Conservation (phyloP, 2,113 vertebrate species). For the Heptranchias perlo region DNA sequence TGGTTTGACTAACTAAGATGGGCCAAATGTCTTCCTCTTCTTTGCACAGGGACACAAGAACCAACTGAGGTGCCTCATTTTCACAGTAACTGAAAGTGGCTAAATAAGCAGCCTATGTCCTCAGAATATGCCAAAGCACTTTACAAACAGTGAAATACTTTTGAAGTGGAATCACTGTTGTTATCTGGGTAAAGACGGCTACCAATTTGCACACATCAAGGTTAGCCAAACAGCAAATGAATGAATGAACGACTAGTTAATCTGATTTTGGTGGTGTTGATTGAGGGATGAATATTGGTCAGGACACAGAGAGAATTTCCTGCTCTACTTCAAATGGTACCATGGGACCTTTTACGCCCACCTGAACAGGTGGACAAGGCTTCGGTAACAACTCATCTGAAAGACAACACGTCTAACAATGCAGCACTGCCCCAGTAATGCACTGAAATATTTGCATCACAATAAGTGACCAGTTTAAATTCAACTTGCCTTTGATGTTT, state of each 20-base stretch:
- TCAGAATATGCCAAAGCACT: neutral
- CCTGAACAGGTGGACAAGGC: too few species aligned
- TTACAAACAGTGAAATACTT: neutral
- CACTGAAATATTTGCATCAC: neutral
- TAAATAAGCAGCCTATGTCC: neutral
- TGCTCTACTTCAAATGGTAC: neutral
- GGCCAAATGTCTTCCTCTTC: neutral
- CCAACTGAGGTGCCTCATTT: neutral
- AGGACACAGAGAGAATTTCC: neutral
- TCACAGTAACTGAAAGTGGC: neutral
- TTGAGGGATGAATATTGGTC: neutral
- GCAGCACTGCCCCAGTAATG: neutral
- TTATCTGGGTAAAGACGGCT: neutral
- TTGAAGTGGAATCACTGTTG: neutral
- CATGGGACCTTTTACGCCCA: neutral
- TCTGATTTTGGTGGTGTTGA: neutral
- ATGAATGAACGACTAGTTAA: neutral
- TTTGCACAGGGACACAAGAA: neutral
- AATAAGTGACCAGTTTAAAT: neutral
- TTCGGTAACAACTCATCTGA: neutral
- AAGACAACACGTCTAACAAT: neutral
- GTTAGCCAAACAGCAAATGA: neutral
- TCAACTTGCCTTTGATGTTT: neutral
- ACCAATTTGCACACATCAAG: neutral
- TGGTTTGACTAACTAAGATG: neutral